Percentiles rank a stretch among this genome's conserved stretches.
Evolutionary conservation across 2,797 vertebrate species (phyloP).

Genomic region (Anguilla megastoma): DNA sequence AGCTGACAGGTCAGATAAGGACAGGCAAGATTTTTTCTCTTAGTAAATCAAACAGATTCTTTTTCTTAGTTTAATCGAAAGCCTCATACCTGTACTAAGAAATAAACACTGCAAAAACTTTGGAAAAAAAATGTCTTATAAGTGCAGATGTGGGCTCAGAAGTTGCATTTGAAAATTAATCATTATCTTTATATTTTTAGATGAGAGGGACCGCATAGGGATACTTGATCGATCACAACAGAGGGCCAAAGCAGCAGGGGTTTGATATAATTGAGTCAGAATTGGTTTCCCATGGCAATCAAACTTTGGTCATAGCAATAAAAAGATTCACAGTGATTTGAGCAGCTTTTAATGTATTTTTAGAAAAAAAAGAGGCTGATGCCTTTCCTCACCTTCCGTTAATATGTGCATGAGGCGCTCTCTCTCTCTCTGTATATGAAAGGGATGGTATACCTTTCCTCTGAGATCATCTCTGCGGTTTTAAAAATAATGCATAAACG

Average conservation of each 20-base stretch:
- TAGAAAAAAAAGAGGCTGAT: constrained; percentile 40
- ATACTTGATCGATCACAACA: constrained; percentile 62
- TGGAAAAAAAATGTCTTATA: constrained; percentile 2
- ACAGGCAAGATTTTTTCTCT: background rate
- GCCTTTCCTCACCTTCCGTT: constrained; percentile 57
- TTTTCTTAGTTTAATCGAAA: background rate
- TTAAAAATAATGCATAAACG: constrained; percentile 1
- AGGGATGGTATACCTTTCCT: constrained; percentile 47
- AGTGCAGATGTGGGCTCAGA: constrained; percentile 29
- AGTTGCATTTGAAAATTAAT: constrained; percentile 66
- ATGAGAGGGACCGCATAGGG: constrained; percentile 65
- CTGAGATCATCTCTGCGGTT: background rate
- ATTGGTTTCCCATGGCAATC: constrained; percentile 76
- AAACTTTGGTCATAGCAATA: constrained; percentile 71
- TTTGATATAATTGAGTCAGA: constrained; percentile 79
- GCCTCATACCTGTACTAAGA: background rate
- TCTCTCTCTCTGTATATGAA: constrained; percentile 44
- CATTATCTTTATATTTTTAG: constrained; percentile 67
- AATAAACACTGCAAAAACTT: background rate
- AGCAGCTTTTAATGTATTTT: constrained; percentile 53
- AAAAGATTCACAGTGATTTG: constrained; percentile 62
- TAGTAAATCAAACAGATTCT: background rate
- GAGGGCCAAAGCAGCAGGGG: constrained; percentile 74
- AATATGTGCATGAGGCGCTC: background rate
- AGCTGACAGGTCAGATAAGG: background rate